phyloP scores from a whole-genome alignment of 2,797 vertebrate species.

The Merluccius polli region DNA sequence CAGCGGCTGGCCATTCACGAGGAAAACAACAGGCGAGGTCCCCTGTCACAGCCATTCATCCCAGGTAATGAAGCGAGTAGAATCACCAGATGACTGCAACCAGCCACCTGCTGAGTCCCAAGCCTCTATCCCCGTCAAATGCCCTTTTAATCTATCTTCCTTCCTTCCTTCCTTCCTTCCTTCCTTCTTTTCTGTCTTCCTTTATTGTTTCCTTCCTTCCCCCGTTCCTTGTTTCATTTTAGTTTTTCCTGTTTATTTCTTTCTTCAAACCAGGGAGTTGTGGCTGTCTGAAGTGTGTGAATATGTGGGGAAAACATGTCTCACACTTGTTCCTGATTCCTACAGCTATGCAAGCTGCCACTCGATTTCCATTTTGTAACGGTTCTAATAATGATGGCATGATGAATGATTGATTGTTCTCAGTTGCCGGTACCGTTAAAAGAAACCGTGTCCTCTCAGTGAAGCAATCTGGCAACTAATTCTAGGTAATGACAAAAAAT shows the following conservation, averaged over 20 bases:
- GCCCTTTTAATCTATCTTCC: not conserved
- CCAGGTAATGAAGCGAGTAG: not conserved
- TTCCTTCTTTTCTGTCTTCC: not conserved
- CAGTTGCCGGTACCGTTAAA: not conserved
- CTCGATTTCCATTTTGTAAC: not conserved
- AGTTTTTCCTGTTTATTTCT: slow-evolving; percentile 5
- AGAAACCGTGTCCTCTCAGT: not conserved
- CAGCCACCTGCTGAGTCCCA: not conserved
- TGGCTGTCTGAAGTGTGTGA: slow-evolving; percentile 18
- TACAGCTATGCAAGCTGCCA: not conserved
- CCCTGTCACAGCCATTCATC: not conserved
- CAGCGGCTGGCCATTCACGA: not conserved
- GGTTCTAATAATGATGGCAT: not conserved
- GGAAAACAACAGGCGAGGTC: not conserved
- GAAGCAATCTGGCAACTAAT: too few relatives aligned
- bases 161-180: not conserved
- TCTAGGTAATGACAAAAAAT: not conserved
- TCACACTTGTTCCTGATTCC: slow-evolving; percentile 42
- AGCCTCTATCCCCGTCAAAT: not conserved
- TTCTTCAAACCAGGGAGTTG: slow-evolving; percentile 14
- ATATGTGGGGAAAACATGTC: slow-evolving; percentile 9
- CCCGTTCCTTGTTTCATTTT: not conserved
- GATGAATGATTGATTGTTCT: not conserved
- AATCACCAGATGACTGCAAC: not conserved
- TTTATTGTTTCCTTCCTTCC: not conserved